Evolutionary conservation across 2,888 invertebrate genomes (phyloP), one percentile per base, ranked within the genome.

Genomic region (Siphlonurus alternatus): DNA sequence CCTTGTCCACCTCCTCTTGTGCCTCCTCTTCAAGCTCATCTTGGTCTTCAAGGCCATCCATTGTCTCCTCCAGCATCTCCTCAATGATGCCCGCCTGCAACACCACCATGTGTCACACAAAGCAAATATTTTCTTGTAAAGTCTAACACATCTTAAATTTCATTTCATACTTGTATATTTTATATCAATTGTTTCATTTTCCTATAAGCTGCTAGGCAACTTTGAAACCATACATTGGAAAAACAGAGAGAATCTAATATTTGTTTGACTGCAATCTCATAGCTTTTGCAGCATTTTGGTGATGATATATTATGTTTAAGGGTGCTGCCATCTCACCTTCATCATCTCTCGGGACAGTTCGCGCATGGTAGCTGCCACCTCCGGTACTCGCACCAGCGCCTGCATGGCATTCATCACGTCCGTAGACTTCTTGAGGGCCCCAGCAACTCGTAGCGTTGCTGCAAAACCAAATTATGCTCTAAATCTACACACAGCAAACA

Each of bases 331-430:
- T n/a, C n/a, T n/a, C n/a, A 79, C 79, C 74, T 87, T 90, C 93
- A 95, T 98, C 98, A 99, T 99, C 80, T 99, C 99, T 73, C 92
- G 94, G 1, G 97, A 96, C 79, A 99, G 81, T 69, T 97, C 97
- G 71, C 93, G 87, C 98, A 99, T 99, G 0, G 94, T 95, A 54
- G 87, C 87, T 0, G 95, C 91, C 2, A 99, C 85, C 76, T 99
- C 98, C 0, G 96, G 95, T 19, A 97, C 82, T 69, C 89, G 85
- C 1, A 98, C 79, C 5, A 99, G 78, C 2, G 86, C 84, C 73
- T 97, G 96, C 96, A 99, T 98, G 1, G 93, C 90, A 77, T 91
- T 89, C 98, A 99, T 98, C 0, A 99, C 97, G 81, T 97, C 96
- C 1, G 97, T 95, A 25, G 97, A 97, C 74, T 95, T 95, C 71